Evolutionary conservation across 2,113 vertebrate genomes (phyloP), one percentile per base, ranked within the genome.

Genomic region (Hipposideros armiger): DNA sequence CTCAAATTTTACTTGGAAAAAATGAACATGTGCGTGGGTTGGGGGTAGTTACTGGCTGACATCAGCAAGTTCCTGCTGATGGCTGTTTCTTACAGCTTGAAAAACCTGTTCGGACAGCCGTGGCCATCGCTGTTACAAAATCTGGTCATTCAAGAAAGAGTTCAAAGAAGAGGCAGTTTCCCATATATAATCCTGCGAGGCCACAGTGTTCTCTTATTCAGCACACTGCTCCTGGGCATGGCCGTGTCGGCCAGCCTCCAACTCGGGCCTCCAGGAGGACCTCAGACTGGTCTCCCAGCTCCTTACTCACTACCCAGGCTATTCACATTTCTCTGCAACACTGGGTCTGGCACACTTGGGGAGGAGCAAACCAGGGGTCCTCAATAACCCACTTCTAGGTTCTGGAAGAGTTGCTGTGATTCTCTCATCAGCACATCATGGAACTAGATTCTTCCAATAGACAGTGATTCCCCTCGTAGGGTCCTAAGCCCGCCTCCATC

Each of bases 51-150:
- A 45, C 4, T 26, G 60, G 87, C 87, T 47, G 92, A 85, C 72
- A 50, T 85, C 70, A 87, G 40, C 92, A 73, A 42, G 96, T 60
- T 84, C 60, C n/a, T 89, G 83, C 97, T 98, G 98, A 97, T 89
- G 98, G 98, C 97, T 98, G 98, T 97, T 98, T 96, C 30, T 90
- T 93, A 88, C 96, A 98, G 98, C 99, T 98, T 64, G 99, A 99
- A 99, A 99, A 99, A 99, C 99, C 99, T 99, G 99, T 99, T 97
- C 96, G 95, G 81, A 98, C 98, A 96, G 97, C 98, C 98, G 97
- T 98, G 98, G 98, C 98, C 98, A 97, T 98, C 98, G 98, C 98
- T 98, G 91, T 94, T 97, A 98, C 98, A 98, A 96, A 97, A 98
- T 87, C 72, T 90, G 87, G 97, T 97, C 96, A 92, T 98, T 98